These are phyloP conservation scores for Bovichtus diacanthus DNA, from an alignment of 2,797 vertebrate genomes.

Conservation along the genomic window DNA sequence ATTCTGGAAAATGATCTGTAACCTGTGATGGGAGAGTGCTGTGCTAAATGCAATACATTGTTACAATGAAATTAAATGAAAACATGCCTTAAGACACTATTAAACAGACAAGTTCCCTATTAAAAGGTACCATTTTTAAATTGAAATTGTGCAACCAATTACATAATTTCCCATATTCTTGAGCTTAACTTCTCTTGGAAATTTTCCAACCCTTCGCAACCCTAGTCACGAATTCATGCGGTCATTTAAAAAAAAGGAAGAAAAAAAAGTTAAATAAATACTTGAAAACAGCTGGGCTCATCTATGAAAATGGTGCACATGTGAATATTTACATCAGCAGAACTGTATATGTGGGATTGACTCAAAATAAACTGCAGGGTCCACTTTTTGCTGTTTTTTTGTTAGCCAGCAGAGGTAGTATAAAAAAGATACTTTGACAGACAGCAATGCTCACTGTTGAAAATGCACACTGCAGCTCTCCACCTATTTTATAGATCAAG, in stretches of 20 bases:
- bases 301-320: background rate
- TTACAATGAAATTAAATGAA: background rate
- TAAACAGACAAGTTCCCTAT: too few relatives aligned
- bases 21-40: background rate
- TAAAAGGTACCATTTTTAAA: too few relatives aligned
- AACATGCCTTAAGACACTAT: too few relatives aligned
- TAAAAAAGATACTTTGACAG: background rate
- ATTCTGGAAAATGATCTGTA: background rate
- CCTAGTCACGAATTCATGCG: background rate
- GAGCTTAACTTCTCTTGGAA: too few relatives aligned
- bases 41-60: background rate
- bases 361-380: background rate
- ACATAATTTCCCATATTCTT: too few relatives aligned
- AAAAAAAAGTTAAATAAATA: background rate
- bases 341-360: background rate
- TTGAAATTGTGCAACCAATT: background rate
- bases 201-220: too few relatives aligned
- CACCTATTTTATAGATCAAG: background rate
- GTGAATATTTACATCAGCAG: constrained; percentile 13
- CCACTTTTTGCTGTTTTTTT: background rate
- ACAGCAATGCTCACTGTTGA: background rate
- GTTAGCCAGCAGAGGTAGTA: background rate
- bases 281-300: background rate
- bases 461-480: background rate
- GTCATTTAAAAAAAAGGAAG: too few relatives aligned